Evolutionary conservation across 2,888 invertebrate species (phyloP).

Genomic region (Kuschelorhynchus macadamiae): DNA sequence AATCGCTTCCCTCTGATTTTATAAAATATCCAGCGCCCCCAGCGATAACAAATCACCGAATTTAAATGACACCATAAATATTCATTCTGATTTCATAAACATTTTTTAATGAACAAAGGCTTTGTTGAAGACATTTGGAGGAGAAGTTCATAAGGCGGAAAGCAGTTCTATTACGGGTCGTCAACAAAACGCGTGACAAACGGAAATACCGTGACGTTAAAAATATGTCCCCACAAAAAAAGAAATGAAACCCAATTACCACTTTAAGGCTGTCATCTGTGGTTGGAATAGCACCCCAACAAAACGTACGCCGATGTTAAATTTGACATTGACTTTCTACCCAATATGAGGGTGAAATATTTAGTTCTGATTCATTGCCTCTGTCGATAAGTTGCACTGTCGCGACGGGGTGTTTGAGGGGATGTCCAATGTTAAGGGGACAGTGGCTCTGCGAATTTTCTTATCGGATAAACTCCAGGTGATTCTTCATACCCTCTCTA

Average conservation of each 20-base stretch:
- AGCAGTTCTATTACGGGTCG: constrained; percentile 33
- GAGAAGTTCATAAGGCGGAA: constrained; percentile 28
- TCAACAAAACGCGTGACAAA: constrained; percentile 38
- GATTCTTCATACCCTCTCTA: too few relatives aligned
- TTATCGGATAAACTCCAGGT: too few relatives aligned
- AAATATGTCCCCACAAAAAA: constrained; percentile 50
- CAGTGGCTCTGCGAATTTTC: too few relatives aligned
- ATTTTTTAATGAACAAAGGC: constrained; percentile 21
- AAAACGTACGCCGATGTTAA: constrained; percentile 47
- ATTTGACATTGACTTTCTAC: constrained; percentile 50
- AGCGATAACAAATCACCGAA: too few relatives aligned
- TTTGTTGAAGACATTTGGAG: constrained; percentile 21
- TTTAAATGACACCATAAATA: too few relatives aligned
- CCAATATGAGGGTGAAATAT: constrained; percentile 58
- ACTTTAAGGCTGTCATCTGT: constrained; percentile 50
- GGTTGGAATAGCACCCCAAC: constrained; percentile 48
- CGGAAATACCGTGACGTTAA: constrained; percentile 44
- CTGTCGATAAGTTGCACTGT: constrained; percentile 47
- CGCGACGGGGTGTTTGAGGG: constrained; percentile 19
- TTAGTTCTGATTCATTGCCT: constrained; percentile 65
- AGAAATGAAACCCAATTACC: constrained; percentile 52
- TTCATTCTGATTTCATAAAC: too few relatives aligned
- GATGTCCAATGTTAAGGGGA: constrained; percentile 14
- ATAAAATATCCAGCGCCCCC: too few relatives aligned
- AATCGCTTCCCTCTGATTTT: too few relatives aligned